These are phyloP conservation scores for Bombus vancouverensis DNA, from an alignment of 1,140 invertebrate genomes.

Conservation along the genomic window DNA sequence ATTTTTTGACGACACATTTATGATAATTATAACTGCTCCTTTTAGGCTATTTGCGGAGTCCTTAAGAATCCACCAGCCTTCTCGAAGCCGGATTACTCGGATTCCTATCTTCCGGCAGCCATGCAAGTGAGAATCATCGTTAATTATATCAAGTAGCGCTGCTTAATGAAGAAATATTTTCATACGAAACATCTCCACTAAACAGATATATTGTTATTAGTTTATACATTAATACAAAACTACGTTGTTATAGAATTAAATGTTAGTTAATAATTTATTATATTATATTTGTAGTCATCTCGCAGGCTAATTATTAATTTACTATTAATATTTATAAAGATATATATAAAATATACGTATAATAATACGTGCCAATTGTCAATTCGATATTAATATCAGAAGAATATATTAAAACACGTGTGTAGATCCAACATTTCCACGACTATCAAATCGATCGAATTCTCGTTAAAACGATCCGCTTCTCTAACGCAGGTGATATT, in stretches of 20 bases:
- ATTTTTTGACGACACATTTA: too few species aligned
- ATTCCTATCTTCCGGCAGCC: slow-evolving; percentile 76
- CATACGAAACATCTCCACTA: too few species aligned
- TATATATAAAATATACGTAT: too few species aligned
- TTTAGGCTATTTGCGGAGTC: slow-evolving; percentile 63
- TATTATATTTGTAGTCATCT: too few species aligned
- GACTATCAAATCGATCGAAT: background rate
- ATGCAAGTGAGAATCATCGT: slow-evolving; percentile 71
- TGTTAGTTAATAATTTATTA: too few species aligned
- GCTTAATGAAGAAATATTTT: background rate
- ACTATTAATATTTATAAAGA: too few species aligned
- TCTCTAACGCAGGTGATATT: slow-evolving; percentile 75
- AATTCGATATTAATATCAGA: too few species aligned
- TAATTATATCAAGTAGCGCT: background rate
- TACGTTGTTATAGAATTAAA: too few species aligned
- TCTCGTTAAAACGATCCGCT: background rate
- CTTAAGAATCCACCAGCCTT: slow-evolving; percentile 74
- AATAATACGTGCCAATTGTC: background rate
- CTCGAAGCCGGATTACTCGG: slow-evolving; percentile 72
- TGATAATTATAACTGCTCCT: background rate
- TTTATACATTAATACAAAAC: too few species aligned
- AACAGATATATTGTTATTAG: too few species aligned
- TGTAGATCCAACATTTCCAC: background rate
- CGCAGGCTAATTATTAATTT: too few species aligned
- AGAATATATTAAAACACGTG: background rate